Evolutionary conservation across 2,888 invertebrate genomes (phyloP).

Genomic region (Drosophila macrospina): DNA sequence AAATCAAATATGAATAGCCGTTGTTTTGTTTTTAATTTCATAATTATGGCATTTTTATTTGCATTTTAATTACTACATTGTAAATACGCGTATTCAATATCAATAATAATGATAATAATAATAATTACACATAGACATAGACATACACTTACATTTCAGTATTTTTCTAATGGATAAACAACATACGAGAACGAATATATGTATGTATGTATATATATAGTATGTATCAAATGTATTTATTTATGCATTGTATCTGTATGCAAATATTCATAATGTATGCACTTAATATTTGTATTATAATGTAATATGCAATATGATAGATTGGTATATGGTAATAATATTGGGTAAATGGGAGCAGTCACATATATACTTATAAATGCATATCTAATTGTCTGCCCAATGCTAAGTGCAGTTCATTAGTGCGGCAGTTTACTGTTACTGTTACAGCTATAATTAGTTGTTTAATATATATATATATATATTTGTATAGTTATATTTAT

Average conservation of each 20-base stretch:
- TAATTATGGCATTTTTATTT: slow-evolving; percentile 82
- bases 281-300: slow-evolving; percentile 49
- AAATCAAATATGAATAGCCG: background rate
- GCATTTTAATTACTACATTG: slow-evolving; percentile 76
- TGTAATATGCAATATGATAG: slow-evolving; percentile 33
- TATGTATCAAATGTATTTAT: slow-evolving; percentile 1
- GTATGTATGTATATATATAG: no score
- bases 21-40: slow-evolving; percentile 65
- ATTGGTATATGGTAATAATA: slow-evolving; percentile 14
- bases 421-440: slow-evolving; percentile 42
- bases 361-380: slow-evolving; percentile 43
- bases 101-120: slow-evolving; percentile 81
- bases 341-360: slow-evolving; percentile 31
- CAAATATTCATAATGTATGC: slow-evolving; percentile 34
- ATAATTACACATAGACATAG: no score
- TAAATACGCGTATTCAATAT: slow-evolving; percentile 75
- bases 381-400: slow-evolving; percentile 62
- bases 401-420: slow-evolving; percentile 64
- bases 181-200: slow-evolving; percentile 54
- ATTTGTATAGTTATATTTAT: slow-evolving; percentile 15
- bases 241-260: slow-evolving; percentile 19
- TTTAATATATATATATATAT: slow-evolving; percentile 9
- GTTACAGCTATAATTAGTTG: slow-evolving; percentile 5
- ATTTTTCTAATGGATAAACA: slow-evolving; percentile 68
- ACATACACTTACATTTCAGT: slow-evolving; percentile 59